Evolutionary conservation across 2,888 invertebrate species (phyloP).

Genomic region (Aphidoletes aphidimyza): DNA sequence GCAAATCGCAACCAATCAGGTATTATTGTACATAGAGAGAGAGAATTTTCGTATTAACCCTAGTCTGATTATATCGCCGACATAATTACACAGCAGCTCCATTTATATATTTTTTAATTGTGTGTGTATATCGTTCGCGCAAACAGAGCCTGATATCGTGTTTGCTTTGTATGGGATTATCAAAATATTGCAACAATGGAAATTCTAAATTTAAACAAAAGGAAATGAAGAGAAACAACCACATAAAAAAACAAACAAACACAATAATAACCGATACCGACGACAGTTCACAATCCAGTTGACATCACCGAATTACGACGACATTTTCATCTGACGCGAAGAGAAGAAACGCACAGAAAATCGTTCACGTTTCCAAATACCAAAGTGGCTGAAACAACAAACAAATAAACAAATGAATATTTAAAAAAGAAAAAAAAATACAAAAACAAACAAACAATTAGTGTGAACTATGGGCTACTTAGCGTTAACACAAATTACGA

Average conservation of each 20-base stretch:
- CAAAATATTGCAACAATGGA: background rate
- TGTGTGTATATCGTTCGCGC: background rate
- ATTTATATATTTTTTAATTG: background rate
- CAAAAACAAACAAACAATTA: background rate
- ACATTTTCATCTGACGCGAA: constrained; percentile 30
- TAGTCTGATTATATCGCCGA: constrained; percentile 46
- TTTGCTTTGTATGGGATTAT: constrained; percentile 21
- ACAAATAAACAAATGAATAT: background rate
- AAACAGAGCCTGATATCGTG: background rate
- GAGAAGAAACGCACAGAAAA: constrained; percentile 37
- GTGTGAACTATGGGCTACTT: background rate
- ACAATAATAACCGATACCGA: background rate
- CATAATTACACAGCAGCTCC: background rate
- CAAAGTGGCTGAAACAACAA: constrained; percentile 34
- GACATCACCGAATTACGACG: background rate
- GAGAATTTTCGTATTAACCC: background rate
- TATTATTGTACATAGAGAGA: constrained; percentile 41
- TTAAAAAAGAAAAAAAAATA: background rate
- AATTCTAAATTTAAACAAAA: constrained; percentile 39
- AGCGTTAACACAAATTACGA: background rate
- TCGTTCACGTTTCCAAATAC: constrained; percentile 24
- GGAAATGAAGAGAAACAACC: background rate
- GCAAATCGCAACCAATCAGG: constrained; percentile 24
- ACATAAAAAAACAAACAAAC: too few relatives aligned
- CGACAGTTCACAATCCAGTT: constrained; percentile 15